Conservation (phyloP, 1,140 invertebrate genomes). For the Ostrea denselamellosa region DNA sequence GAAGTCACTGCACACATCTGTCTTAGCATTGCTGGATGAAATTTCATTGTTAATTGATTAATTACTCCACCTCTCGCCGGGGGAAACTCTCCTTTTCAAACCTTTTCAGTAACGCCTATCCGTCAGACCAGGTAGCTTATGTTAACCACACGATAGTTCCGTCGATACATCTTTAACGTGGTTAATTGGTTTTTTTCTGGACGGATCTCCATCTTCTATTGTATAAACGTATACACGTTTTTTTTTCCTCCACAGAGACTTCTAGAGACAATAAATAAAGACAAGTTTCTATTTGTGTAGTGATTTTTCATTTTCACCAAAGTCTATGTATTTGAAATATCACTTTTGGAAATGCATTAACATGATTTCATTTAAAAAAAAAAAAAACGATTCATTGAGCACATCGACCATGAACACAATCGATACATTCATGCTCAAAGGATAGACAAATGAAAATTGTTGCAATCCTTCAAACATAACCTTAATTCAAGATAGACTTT, state of each 20-base stretch:
- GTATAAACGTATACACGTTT: not conserved
- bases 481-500: no score
- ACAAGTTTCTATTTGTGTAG: not conserved
- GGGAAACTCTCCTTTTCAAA: not conserved
- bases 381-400: no score
- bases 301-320: no score
- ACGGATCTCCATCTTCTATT: not conserved
- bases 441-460: no score
- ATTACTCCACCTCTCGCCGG: not conserved
- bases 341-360: no score
- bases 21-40: not conserved
- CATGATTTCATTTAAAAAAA: no score
- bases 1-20: not conserved
- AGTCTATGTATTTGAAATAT: no score
- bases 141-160: not conserved
- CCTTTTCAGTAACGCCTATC: not conserved
- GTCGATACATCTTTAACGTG: not conserved
- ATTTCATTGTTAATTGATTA: constrained; percentile 16
- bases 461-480: no score
- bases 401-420: no score
- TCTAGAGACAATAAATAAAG: not conserved
- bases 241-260: not conserved
- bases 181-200: not conserved
- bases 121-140: not conserved
- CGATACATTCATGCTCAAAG: no score